Conservation (phyloP, 2,113 vertebrate species). For the Sceloporus tristichus region DNA sequence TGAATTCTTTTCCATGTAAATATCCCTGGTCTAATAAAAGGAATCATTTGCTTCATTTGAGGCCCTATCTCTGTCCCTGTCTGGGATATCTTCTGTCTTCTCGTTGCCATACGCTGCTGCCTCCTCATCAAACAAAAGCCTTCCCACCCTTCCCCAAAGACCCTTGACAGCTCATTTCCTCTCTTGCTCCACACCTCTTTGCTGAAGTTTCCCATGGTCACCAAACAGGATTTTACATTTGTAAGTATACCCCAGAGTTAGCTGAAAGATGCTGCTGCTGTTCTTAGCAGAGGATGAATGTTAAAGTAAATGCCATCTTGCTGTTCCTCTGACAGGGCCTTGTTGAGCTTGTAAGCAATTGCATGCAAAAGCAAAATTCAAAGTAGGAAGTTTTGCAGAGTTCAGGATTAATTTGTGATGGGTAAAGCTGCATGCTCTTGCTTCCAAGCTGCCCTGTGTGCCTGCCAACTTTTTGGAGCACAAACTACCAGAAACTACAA, state of each 20-base stretch:
- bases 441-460: not conserved
- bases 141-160: not conserved
- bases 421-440: not conserved
- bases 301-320: not conserved
- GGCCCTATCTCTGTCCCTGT: not conserved
- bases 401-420: not conserved
- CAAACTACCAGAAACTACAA: not conserved
- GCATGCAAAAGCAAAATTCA: not conserved
- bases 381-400: not conserved
- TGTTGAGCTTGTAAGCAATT: not conserved
- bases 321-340: not conserved
- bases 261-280: not conserved
- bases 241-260: not conserved
- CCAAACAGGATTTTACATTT: not conserved
- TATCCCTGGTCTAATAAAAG: not conserved
- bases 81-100: not conserved
- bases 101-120: not conserved
- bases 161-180: not conserved
- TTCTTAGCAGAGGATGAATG: not conserved
- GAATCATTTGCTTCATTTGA: not conserved
- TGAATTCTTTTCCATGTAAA: too few relatives aligned
- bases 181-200: constrained; percentile 11
- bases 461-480: not conserved
- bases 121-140: not conserved
- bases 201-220: constrained; percentile 8